Base-by-base conservation (phyloP, 2,113 vertebrate species). In the Callaeas wilsoni region DNA sequence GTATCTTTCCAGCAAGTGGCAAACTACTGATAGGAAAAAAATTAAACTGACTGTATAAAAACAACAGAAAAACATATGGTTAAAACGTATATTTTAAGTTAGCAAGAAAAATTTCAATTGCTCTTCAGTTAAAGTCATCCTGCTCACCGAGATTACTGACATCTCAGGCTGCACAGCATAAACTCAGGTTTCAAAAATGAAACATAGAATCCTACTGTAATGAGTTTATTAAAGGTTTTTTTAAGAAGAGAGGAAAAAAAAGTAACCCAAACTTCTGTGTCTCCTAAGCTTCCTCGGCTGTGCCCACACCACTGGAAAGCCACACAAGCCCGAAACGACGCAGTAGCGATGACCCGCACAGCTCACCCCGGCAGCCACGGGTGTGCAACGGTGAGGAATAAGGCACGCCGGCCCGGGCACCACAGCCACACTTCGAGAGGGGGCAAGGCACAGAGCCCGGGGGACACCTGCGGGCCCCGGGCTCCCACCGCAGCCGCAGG, bases 301-400 rank as follows among this genome's bases (percentile, higher is more conserved):
- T 6, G 42, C 11, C 39, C 70, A 3, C 5, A 29, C 27, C 26
- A 2, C 0, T 4, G 63, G 44, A 46, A 50, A 87, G 62, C 49
- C 84, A 39, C 67, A 3, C 5, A 44, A 10, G 8, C 29, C 52
- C 78, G 5, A 19, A 39, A 49, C 3, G 44, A 12, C 22, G 33
- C 1, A 4, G 42, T 0, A 7, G 35, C 20, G 13, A 42, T 2
- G 53, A 41, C 1, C 26, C 16, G 3, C 84, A 3, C 37, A 7
- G 67, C 3, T 4, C 17, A 9, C 4, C 7, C 18, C 21, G 8
- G 65, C 75, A 9, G 20, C 23, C 49, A 8, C 10, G 21, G 39
- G 8, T 1, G 47, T 3, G 35, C 33, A 7, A 0, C 0, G 50
- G 6, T 1, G 37, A 39, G 10, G 21, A 29, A 4, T 0, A 12